phyloP scores from a whole-genome alignment of 1,140 invertebrate species.

The Physella acuta region DNA sequence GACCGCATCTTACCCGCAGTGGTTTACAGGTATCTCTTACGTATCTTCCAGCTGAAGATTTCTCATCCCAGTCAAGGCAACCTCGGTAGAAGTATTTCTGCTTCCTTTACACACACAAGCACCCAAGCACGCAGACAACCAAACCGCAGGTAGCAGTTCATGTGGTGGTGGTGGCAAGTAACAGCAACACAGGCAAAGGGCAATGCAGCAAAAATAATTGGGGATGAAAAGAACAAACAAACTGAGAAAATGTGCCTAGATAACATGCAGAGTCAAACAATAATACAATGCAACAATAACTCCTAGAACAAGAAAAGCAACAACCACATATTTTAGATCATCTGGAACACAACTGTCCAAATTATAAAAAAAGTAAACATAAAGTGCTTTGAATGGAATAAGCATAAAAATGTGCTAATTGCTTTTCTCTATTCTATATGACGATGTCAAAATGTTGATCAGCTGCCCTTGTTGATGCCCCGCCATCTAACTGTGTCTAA shows the following conservation, averaged over 20 bases:
- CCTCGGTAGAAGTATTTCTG: conserved; percentile 60
- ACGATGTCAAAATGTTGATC: too few species aligned
- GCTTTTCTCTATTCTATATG: too few species aligned
- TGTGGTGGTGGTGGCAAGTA: not conserved
- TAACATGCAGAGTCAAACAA: not conserved
- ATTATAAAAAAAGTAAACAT: too few species aligned
- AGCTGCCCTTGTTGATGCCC: too few species aligned
- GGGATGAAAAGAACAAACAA: not conserved
- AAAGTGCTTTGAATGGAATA: too few species aligned
- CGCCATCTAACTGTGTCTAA: too few species aligned
- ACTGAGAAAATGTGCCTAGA: not conserved
- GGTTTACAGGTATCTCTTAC: conserved; percentile 89
- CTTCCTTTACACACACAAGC: conserved; percentile 45
- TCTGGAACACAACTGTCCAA: too few species aligned
- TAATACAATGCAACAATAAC: not conserved
- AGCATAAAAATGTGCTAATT: too few species aligned
- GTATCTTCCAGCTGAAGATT: conserved; percentile 55
- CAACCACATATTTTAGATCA: too few species aligned
- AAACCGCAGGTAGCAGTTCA: not conserved
- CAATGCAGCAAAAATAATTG: not conserved
- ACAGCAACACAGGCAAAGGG: not conserved
- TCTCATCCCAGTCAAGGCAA: conserved; percentile 58
- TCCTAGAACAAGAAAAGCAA: too few species aligned
- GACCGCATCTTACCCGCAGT: conserved; percentile 79
- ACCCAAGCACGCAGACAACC: not conserved